Conservation (phyloP, 2,888 invertebrate genomes). For the Conus canariensis region DNA sequence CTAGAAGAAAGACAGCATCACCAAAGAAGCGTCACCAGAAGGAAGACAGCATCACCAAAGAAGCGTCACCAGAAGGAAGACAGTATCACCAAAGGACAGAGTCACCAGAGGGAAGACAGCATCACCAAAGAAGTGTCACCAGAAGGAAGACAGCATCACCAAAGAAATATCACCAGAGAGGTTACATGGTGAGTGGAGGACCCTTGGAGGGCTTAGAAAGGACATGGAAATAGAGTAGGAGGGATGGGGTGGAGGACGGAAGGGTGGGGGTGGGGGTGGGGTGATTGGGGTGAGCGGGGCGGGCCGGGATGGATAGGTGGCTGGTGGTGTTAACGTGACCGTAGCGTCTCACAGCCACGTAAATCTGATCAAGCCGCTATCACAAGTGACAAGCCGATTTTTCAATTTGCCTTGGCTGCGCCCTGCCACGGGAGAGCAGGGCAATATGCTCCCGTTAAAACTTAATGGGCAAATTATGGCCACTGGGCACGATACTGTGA, state of each 20-base stretch:
- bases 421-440: conserved; percentile 6
- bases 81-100: no score
- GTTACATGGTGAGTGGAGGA: no score
- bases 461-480: conserved; percentile 38
- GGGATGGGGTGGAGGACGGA: background rate
- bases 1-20: no score
- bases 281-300: background rate
- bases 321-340: background rate
- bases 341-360: background rate
- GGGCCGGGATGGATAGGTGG: background rate
- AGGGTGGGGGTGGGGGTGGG: background rate
- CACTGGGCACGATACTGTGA: conserved; percentile 29
- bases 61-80: no score
- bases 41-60: no score
- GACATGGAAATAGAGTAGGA: background rate
- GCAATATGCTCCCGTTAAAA: conserved; percentile 36
- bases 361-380: conserved; percentile 30
- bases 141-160: no score
- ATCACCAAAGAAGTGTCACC: no score
- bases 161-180: no score
- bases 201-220: background rate
- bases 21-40: no score
- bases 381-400: conserved; percentile 36
- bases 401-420: conserved; percentile 9
- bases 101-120: no score